Evolutionary conservation across 1,140 invertebrate species (phyloP).

Genomic region (Helicorthomorpha holstii): DNA sequence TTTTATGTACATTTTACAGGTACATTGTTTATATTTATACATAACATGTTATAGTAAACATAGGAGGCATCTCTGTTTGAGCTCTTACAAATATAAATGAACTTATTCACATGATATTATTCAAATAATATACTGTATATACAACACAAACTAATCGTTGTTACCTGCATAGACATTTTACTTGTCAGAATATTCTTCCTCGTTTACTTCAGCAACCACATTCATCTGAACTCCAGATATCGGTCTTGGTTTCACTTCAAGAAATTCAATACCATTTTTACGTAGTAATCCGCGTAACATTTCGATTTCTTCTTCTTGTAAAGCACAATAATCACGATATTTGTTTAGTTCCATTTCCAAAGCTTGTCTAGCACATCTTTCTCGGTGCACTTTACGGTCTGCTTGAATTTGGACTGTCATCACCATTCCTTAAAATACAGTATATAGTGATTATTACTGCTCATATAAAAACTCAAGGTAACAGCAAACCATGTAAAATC

Average conservation of each 20-base stretch:
- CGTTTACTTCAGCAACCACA: constrained; percentile 5
- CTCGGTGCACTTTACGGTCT: constrained; percentile 22
- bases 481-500: constrained; percentile 23
- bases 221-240: background rate
- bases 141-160: too few relatives aligned
- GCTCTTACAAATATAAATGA: too few relatives aligned
- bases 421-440: constrained; percentile 21
- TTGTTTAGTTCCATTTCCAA: constrained; percentile 24
- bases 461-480: background rate
- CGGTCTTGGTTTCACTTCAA: background rate
- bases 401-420: constrained; percentile 25
- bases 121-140: too few relatives aligned
- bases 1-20: too few relatives aligned
- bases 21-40: too few relatives aligned
- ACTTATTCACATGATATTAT: too few relatives aligned
- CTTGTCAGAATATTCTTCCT: too few relatives aligned
- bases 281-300: background rate
- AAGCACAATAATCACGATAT: constrained; percentile 17
- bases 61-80: too few relatives aligned
- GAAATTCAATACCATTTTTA: constrained; percentile 2
- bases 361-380: constrained; percentile 17
- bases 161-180: too few relatives aligned
- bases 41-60: too few relatives aligned
- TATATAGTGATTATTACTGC: background rate
- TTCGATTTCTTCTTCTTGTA: constrained; percentile 7